phyloP scores from a whole-genome alignment of 2,888 invertebrate species.

The Pteria penguin region DNA sequence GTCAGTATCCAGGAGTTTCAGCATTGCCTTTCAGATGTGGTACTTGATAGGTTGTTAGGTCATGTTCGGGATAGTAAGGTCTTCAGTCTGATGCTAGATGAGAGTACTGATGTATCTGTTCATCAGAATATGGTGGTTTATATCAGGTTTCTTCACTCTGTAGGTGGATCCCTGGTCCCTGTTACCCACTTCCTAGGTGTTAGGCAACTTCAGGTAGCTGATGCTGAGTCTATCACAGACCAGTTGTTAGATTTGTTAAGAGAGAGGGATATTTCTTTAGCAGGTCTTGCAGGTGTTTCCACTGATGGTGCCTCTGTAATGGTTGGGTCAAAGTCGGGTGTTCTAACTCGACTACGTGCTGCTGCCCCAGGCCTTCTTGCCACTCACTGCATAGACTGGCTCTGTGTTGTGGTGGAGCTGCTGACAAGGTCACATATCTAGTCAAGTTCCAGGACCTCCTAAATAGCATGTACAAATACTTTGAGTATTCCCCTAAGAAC shows the following conservation, averaged over 20 bases:
- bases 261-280: conserved; percentile 16
- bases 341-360: conserved; percentile 42
- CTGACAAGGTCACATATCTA: conserved; percentile 44
- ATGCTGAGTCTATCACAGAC: conserved; percentile 34
- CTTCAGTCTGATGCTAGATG: conserved; percentile 23
- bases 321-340: conserved; percentile 45
- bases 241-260: conserved; percentile 26
- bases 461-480: conserved; percentile 46
- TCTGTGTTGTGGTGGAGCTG: conserved; percentile 39
- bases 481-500: conserved; percentile 40
- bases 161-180: conserved; percentile 22
- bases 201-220: conserved; percentile 27
- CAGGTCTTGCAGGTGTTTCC: conserved; percentile 38
- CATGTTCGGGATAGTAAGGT: not conserved
- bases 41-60: not conserved
- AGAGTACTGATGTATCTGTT: conserved; percentile 15
- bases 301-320: conserved; percentile 49
- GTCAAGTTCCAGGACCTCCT: conserved; percentile 49
- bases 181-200: conserved; percentile 38
- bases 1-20: conserved; percentile 10
- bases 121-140: conserved; percentile 15
- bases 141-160: conserved; percentile 8
- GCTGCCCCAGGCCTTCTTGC: conserved; percentile 35
- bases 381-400: conserved; percentile 51
- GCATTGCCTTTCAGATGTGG: not conserved